phyloP scores from a whole-genome alignment of 2,113 vertebrate species.

The Lontra canadensis region DNA sequence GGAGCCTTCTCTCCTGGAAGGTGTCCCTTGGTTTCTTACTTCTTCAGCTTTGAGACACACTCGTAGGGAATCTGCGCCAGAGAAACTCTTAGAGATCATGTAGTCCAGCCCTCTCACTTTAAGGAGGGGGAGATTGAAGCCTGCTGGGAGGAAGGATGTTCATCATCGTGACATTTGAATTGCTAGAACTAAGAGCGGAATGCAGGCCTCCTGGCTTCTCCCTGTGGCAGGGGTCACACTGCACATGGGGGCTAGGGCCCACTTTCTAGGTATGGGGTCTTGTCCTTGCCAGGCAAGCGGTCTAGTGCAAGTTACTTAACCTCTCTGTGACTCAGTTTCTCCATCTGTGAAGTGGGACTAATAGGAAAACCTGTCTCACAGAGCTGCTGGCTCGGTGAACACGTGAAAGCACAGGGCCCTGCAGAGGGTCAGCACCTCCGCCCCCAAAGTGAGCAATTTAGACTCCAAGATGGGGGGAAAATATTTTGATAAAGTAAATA shows the following conservation, averaged over 20 bases:
- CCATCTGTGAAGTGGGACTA: too few species aligned
- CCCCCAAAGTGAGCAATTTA: background rate
- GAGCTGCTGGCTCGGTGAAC: background rate
- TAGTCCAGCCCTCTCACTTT: background rate
- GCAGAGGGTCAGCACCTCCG: background rate
- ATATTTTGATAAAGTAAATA: conserved; percentile 28
- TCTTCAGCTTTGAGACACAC: background rate
- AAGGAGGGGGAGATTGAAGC: background rate
- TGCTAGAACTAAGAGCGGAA: background rate
- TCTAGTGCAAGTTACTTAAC: background rate
- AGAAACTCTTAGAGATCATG: background rate
- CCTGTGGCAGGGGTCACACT: background rate
- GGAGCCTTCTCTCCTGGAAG: background rate
- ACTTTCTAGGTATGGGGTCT: background rate
- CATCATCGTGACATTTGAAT: background rate
- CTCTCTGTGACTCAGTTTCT: background rate
- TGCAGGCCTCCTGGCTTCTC: background rate
- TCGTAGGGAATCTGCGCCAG: background rate
- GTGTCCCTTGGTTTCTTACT: background rate
- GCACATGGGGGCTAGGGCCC: background rate
- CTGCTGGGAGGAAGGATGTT: background rate
- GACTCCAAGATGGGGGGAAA: background rate
- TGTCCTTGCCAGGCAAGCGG: background rate
- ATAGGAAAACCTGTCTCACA: background rate
- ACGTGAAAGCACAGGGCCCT: background rate